phyloP scores from a whole-genome alignment of 2,888 invertebrate species.

The Prenolepis imparis region DNA sequence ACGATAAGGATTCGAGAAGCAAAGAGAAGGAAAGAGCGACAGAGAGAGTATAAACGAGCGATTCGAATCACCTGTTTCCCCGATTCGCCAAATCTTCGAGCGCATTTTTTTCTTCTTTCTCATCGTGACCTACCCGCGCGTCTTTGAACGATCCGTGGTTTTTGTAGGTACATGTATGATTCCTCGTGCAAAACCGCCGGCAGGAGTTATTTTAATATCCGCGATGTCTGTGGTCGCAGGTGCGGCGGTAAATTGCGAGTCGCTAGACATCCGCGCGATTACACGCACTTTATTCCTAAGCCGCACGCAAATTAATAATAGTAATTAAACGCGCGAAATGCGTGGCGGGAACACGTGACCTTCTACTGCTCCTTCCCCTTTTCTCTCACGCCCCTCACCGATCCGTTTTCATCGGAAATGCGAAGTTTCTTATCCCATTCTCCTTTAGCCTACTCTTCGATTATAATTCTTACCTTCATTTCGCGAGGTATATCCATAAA shows the following conservation, averaged over 20 bases:
- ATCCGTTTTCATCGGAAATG: constrained; percentile 21
- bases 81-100: not conserved
- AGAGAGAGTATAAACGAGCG: constrained; percentile 51
- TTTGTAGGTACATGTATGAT: not conserved
- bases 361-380: not conserved
- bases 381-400: not conserved
- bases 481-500: not conserved
- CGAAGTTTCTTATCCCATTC: not conserved
- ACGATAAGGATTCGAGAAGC: constrained; percentile 4
- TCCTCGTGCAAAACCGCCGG: constrained; percentile 8
- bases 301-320: constrained; percentile 47
- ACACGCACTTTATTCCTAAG: constrained; percentile 35
- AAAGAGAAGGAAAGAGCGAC: not conserved
- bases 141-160: not conserved
- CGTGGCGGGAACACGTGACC: constrained; percentile 1
- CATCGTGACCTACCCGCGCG: constrained; percentile 19
- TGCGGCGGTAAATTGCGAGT: constrained; percentile 42
- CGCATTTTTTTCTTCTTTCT: not conserved
- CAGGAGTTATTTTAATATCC: constrained; percentile 41
- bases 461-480: constrained; percentile 11
- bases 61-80: constrained; percentile 68
- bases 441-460: not conserved
- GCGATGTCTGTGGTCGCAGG: constrained; percentile 26
- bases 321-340: constrained; percentile 34
- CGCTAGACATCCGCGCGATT: constrained; percentile 38